These are phyloP conservation scores for Micrasema longulum DNA, from an alignment of 1,140 invertebrate genomes.

Conservation along the genomic window DNA sequence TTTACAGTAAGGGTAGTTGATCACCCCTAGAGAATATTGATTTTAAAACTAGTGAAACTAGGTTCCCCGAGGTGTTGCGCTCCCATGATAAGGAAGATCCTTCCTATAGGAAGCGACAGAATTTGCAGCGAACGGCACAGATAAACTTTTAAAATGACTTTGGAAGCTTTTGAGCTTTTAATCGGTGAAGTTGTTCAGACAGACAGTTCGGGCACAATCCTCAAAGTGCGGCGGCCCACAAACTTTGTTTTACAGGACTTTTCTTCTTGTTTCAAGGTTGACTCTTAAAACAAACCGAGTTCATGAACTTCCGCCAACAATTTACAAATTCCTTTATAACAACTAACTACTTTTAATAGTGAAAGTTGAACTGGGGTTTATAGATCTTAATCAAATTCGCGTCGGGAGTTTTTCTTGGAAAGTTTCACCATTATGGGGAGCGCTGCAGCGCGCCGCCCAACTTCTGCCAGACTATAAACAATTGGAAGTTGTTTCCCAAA, in stretches of 20 bases:
- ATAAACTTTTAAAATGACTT: slow-evolving; percentile 72
- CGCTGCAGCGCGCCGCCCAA: slow-evolving; percentile 32
- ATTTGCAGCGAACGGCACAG: slow-evolving; percentile 58
- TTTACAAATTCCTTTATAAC: slow-evolving; percentile 72
- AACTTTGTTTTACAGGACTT: slow-evolving; percentile 72
- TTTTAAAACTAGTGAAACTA: slow-evolving; percentile 67
- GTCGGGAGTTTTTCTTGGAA: slow-evolving; percentile 54
- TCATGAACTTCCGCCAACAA: slow-evolving; percentile 70
- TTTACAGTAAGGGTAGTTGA: slow-evolving; percentile 54
- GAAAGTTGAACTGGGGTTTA: slow-evolving; percentile 54
- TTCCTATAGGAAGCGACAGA: slow-evolving; percentile 57
- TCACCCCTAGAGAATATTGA: slow-evolving; percentile 24
- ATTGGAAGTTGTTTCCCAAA: slow-evolving; percentile 41
- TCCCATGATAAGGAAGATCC: slow-evolving; percentile 63
- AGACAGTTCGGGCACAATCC: slow-evolving; percentile 70
- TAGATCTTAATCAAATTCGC: slow-evolving; percentile 56
- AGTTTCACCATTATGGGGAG: slow-evolving; percentile 49
- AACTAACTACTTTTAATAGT: slow-evolving; percentile 65
- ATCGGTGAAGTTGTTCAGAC: slow-evolving; percentile 71
- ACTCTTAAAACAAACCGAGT: slow-evolving; percentile 71
- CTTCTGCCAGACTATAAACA: slow-evolving; percentile 41
- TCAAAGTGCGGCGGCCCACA: slow-evolving; percentile 70
- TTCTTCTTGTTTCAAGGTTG: slow-evolving; percentile 71
- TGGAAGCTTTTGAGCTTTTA: slow-evolving; percentile 72
- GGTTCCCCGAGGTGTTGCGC: slow-evolving; percentile 65